Base-by-base conservation (phyloP, 2,113 vertebrate genomes). In the Halcyon senegalensis region DNA sequence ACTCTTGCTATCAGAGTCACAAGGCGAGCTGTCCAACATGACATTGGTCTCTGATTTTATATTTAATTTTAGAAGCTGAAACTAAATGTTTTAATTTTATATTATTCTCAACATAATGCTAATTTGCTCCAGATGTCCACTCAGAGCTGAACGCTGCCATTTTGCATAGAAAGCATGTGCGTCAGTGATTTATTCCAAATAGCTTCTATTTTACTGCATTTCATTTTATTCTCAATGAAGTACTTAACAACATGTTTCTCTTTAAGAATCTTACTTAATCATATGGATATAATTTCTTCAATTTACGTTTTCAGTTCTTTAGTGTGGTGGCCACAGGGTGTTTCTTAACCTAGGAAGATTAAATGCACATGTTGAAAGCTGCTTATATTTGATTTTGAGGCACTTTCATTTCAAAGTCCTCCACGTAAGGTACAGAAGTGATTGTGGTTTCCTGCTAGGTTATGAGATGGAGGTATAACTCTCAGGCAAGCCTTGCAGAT, bases 121-220 rank as follows among this genome's bases (percentile, higher is more conserved):
- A 96, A 98, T 97, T 94, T 94, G 85, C 97, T 98, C 97, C 98
- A 98, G 97, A 96, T 94, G 48, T 88, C 86, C 56, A 58, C 85
- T 88, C 56, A 0, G 80, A 80, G 93, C 53, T 25, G 68, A 94
- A 68, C 2, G 7, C 33, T 96, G 66, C 83, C 96, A 97, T 98
- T 97, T 96, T 79, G 97, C 96, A 93, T 98, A 98, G 98, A 99
- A 98, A 98, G 98, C 98, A 98, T 98, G 98, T 98, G 98, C 98
- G 97, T 98, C 98, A 98, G 98, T 98, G 98, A 98, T 99, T 98
- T 98, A 98, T 99, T 98, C 98, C 97, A 97, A 98, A 98, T 98
- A 97, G 91, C 95, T 97, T 97, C 95, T 92, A 58, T 97, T 97
- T 97, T 96, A 92, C 98, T 98, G 98, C 94, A 94, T 98, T 98